These are phyloP conservation scores for Corydoras sp. DNA, from an alignment of 2,113 vertebrate species.

Conservation along the genomic window DNA sequence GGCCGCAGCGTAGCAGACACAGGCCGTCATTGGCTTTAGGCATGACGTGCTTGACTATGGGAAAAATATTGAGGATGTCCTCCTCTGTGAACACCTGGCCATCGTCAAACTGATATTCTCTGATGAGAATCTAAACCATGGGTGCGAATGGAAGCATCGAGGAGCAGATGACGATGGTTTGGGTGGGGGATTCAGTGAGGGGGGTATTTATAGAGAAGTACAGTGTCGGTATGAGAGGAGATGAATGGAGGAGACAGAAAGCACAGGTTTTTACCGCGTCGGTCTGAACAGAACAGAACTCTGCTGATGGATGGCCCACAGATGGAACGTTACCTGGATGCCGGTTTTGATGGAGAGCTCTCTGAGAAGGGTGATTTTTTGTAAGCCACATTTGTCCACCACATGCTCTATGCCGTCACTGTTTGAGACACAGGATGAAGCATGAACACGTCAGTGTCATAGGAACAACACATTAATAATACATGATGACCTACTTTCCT, in stretches of 20 bases:
- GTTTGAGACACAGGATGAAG: slow-evolving; percentile 23
- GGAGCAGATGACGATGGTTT: no score
- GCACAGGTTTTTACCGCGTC: background rate
- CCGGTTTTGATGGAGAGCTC: slow-evolving; percentile 88
- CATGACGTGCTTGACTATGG: slow-evolving; percentile 84
- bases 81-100: slow-evolving; percentile 82
- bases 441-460: background rate
- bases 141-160: background rate
- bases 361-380: slow-evolving; percentile 89
- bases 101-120: slow-evolving; percentile 86
- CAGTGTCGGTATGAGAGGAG: background rate
- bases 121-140: slow-evolving; percentile 76
- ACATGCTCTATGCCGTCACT: slow-evolving; percentile 84
- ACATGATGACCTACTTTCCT: background rate
- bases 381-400: slow-evolving; percentile 74
- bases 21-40: slow-evolving; percentile 80
- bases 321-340: slow-evolving; percentile 75
- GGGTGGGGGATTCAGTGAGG: no score
- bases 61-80: slow-evolving; percentile 92
- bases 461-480: background rate
- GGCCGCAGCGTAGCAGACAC: slow-evolving; percentile 80
- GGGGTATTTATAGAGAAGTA: no score
- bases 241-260: background rate
- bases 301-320: background rate
- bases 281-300: background rate